Evolutionary conservation across 2,113 vertebrate species (phyloP), one percentile per base, ranked within the genome.

Genomic region (Riparia riparia): DNA sequence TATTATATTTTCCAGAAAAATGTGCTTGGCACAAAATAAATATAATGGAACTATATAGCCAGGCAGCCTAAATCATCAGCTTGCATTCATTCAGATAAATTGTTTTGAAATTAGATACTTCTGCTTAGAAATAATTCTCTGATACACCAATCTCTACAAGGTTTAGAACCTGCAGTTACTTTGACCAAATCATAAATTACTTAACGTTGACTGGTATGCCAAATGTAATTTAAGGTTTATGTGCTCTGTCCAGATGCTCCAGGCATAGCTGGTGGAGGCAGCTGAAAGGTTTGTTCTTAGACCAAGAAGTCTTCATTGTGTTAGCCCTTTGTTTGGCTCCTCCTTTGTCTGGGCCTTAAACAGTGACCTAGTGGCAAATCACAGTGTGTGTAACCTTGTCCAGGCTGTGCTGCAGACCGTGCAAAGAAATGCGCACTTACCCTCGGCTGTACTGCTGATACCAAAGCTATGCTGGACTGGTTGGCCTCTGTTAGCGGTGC

Each of bases 101-200:
- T 78, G 71, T 37, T 89, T 85, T 60, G 42, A 64, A 92, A 82
- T 89, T 61, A 90, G 51, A 71, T 82, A 37, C 37, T 78, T 89
- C 69, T 73, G 63, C 56, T 45, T 86, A 79, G 82, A 93, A 85
- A 66, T 21, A n/a, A 51, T 86, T 86, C 58, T 89, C 69, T 49
- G 31, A 42, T 63, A 65, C 21, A 44, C 89, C 82, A 65, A 56
- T 95, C 93, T 60, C 70, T 86, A 7, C 64, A 72, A 70, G 66
- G 66, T 81, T 83, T 92, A 83, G 63, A 92, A 86, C 80, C 68
- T 91, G 66, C 32, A 58, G 69, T 83, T 82, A 81, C 70, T 82
- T 71, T 61, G 37, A n/a, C 86, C 87, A 84, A 83, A 53, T 41
- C 25, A 22, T 88, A 90, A 82, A 65, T 96, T 64, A 81, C 71